Evolutionary conservation across 1,140 invertebrate genomes (phyloP).

Genomic region (Caenorhabditis briggsae): DNA sequence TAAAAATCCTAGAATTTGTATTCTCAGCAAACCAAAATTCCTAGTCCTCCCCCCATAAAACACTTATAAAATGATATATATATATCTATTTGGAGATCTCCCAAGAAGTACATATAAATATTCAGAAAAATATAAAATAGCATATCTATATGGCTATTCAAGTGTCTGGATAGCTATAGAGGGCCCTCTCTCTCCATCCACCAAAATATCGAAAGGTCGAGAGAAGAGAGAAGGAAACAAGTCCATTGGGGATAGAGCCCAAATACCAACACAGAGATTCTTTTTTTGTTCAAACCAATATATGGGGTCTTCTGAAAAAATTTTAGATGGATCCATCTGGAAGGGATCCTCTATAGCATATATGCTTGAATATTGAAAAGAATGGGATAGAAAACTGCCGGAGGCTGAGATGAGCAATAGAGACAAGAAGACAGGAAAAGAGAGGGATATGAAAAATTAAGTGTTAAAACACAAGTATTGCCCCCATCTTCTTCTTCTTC

Average conservation of each 20-base stretch:
- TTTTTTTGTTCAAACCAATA: too few species aligned
- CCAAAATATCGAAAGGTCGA: constrained; percentile 10
- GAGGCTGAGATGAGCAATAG: neutral
- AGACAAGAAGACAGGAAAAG: neutral
- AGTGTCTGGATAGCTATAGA: too few species aligned
- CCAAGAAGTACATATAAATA: too few species aligned
- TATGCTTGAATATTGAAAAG: neutral
- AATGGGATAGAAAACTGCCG: neutral
- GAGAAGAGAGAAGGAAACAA: neutral
- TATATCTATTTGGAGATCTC: too few species aligned
- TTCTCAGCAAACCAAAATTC: too few species aligned
- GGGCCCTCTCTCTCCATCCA: neutral
- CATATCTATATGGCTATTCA: too few species aligned
- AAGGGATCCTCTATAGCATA: neutral
- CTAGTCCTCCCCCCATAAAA: too few species aligned
- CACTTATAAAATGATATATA: too few species aligned
- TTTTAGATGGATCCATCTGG: neutral
- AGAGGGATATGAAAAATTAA: constrained; percentile 26
- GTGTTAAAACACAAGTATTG: neutral
- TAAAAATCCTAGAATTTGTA: too few species aligned
- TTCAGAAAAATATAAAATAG: too few species aligned
- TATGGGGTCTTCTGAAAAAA: neutral
- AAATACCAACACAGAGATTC: too few species aligned
- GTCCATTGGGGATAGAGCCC: neutral
- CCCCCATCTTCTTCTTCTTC: constrained; percentile 21